Evolutionary conservation across 2,113 vertebrate genomes (phyloP), one percentile per base, ranked within the genome.

Genomic region (Clarias gariepinus): DNA sequence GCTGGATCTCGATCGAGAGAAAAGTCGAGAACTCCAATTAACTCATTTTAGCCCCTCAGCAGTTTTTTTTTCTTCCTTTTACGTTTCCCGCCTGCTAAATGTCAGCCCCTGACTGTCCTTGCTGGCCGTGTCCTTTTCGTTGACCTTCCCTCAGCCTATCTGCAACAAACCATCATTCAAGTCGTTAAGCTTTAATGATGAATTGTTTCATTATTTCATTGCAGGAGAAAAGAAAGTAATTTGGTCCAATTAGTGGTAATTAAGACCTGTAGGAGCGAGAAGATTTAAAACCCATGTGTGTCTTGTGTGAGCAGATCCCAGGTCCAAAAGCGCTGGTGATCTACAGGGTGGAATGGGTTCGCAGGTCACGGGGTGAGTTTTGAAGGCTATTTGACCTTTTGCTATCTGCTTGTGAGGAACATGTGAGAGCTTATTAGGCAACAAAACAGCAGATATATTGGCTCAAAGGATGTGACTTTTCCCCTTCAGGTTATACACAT

Each of bases 151-250:
- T 87, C 80, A 60, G 81, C 81, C 91, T 93, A 93, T 91, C 94
- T 93, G 91, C 90, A 90, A 87, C 88, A 92, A 91, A 77, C 84
- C 81, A 78, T 88, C 87, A 83, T 71, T 88, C 90, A 94, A 92
- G 93, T 95, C 94, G 94, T 95, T 94, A 95, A 93, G 93, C 92
- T 91, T 92, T 94, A 93, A 94, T 94, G 93, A 95, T 95, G 93
- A 94, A 95, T 94, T 92, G 91, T 93, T 94, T 91, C 94, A 95
- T 95, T 94, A 94, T 92, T 91, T 92, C 88, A 68, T 85, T 87
- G 89, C 81, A 90, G 87, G 63, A 87, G 64, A 86, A 84, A 88
- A 86, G 12, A 61, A 89, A 92, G 90, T 41, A 91, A 94, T 92
- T 90, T 7, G 84, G 92, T 92, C 93, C 94, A 94, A 95, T 95